A percentile compares a stretch with the other conserved stretches of the same genome.
Conservation (phyloP, 2,113 vertebrate genomes). For the Rattus rattus region DNA sequence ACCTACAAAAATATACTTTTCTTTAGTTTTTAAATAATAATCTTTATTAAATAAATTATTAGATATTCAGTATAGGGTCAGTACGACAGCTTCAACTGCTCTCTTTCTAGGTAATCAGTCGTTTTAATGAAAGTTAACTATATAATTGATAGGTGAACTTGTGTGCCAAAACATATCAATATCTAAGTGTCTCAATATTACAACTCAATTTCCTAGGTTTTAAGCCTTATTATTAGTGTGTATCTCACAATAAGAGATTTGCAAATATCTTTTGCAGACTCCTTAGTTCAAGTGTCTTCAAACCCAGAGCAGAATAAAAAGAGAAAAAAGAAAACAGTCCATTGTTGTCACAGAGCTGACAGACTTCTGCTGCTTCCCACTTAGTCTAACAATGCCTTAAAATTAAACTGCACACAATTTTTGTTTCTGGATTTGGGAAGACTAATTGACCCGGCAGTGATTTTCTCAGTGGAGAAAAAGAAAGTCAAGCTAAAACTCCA, state of each 20-base stretch:
- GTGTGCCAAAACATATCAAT: constrained; percentile 35
- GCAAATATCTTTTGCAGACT: not conserved
- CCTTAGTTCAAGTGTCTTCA: constrained; percentile 26
- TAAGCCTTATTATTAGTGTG: not conserved
- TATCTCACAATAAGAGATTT: not conserved
- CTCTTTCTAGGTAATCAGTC: not conserved
- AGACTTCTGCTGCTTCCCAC: not conserved
- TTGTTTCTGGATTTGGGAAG: constrained; percentile 40
- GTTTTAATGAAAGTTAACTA: constrained; percentile 41
- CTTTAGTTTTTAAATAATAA: not conserved
- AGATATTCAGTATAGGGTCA: not conserved
- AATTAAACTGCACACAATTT: constrained; percentile 36
- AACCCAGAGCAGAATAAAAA: not conserved
- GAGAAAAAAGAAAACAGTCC: not conserved
- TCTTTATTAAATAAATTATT: not conserved
- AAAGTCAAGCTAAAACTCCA: constrained; percentile 64
- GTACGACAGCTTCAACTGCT: not conserved
- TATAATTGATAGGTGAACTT: constrained; percentile 13
- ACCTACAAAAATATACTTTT: not conserved
- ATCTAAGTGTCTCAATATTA: constrained; percentile 36
- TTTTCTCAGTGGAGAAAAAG: constrained; percentile 13
- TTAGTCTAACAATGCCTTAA: constrained; percentile 9
- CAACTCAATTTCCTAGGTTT: not conserved
- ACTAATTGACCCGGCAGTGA: constrained; percentile 36
- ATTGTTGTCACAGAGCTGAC: not conserved